Evolutionary conservation across 2,797 vertebrate genomes (phyloP).

Genomic region (Poecilia wingei): DNA sequence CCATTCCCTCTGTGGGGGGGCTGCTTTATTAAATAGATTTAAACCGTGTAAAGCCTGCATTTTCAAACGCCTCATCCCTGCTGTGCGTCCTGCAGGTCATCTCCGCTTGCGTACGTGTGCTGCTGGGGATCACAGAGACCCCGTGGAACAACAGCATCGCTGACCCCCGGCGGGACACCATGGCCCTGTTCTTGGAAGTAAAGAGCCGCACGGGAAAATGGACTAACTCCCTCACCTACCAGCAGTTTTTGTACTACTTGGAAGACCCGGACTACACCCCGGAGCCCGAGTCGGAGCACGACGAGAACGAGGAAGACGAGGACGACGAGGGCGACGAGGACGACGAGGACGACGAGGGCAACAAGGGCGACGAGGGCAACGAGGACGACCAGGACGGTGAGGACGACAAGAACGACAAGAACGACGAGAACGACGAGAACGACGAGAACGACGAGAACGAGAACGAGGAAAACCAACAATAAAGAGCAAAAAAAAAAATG

Average conservation of each 20-base stretch:
- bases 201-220: slow-evolving; percentile 83
- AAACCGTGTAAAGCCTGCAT: slow-evolving; percentile 23
- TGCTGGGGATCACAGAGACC: slow-evolving; percentile 85
- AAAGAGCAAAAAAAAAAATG: slow-evolving; percentile 32
- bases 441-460: not conserved
- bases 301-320: too few relatives aligned
- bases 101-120: slow-evolving; percentile 77
- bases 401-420: too few relatives aligned
- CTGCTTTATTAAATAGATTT: slow-evolving; percentile 37
- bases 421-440: too few relatives aligned
- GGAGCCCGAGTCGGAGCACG: too few relatives aligned
- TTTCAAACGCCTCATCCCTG: slow-evolving; percentile 43
- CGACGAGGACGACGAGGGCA: too few relatives aligned
- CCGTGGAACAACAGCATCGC: slow-evolving; percentile 83
- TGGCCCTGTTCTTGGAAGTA: slow-evolving; percentile 85
- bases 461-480: slow-evolving; percentile 5
- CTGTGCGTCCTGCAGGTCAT: slow-evolving; percentile 83
- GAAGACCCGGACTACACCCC: too few relatives aligned
- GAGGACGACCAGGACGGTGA: not conserved
- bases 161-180: slow-evolving; percentile 82
- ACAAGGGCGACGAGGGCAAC: too few relatives aligned
- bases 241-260: slow-evolving; percentile 67
- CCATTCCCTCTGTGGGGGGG: slow-evolving; percentile 18
- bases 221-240: slow-evolving; percentile 82
- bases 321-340: too few relatives aligned